Evolutionary conservation across 2,888 invertebrate species (phyloP).

Genomic region (Dermolepida albohirtum): DNA sequence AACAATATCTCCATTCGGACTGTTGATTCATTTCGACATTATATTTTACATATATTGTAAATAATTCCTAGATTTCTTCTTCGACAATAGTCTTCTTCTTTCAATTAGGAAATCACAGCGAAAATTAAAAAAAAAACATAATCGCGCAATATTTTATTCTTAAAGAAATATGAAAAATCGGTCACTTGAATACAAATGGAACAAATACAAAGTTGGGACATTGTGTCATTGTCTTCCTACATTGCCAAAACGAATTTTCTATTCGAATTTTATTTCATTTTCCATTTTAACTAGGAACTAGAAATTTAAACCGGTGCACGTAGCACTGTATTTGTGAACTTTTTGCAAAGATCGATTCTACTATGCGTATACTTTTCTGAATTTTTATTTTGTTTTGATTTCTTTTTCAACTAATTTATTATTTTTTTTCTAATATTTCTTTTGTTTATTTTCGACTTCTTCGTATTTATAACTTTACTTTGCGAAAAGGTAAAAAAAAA

Average conservation of each 20-base stretch:
- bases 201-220: constrained; percentile 31
- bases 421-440: constrained; percentile 37
- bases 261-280: constrained; percentile 28
- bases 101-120: constrained; percentile 10
- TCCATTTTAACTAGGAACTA: constrained; percentile 12
- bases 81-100: constrained; percentile 16
- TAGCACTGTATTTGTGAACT: constrained; percentile 42
- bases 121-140: constrained; percentile 8
- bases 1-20: constrained; percentile 5
- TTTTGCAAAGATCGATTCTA: constrained; percentile 39
- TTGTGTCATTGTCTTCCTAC: constrained; percentile 53
- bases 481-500: constrained; percentile 33
- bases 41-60: constrained; percentile 40
- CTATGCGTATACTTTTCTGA: constrained; percentile 19
- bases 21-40: constrained; percentile 27
- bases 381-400: constrained; percentile 35
- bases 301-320: constrained; percentile 53
- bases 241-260: constrained; percentile 53
- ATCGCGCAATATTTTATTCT: constrained; percentile 1
- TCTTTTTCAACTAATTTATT: constrained; percentile 38
- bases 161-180: constrained; percentile 1
- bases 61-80: constrained; percentile 43
- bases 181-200: neutral
- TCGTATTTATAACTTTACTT: constrained; percentile 36
- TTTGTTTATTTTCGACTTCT: constrained; percentile 28